Evolutionary conservation across 2,797 vertebrate genomes (phyloP), one percentile per base, ranked within the genome.

Genomic region (Argya squamiceps): DNA sequence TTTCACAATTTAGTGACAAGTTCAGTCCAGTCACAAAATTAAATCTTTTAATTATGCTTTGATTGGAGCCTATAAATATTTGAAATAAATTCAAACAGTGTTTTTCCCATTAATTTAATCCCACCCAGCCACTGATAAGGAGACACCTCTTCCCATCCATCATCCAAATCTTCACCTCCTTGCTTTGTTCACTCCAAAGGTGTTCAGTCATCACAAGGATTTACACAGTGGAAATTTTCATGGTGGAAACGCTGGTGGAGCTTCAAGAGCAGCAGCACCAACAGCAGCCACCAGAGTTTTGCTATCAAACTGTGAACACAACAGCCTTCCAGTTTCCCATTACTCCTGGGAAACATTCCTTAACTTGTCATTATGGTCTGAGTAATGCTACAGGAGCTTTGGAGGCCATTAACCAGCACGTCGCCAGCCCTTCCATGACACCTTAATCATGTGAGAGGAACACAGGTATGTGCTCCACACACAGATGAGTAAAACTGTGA

Each of bases 291-390:
- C 53, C 41, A 88, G 70, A 91, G 86, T 67, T 77, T 12, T 74
- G 46, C 83, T 52, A 65, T 58, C 69, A 67, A 86, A 53, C 77
- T 81, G 70, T 2, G 11, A 95, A 85, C 88, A 71, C 73, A 89
- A 43, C 79, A 89, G 70, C 74, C 80, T 44, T 62, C 73, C 91
- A 58, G 91, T 74, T 91, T 97, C 95, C 18, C 0, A 92, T 95
- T 96, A 88, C 95, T 84, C 94, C 87, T 96, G 91, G 93, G 97
- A 94, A 92, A 84, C 73, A 93, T 83, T 90, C 92, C 88, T 91
- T 60, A 55, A 81, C 60, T 93, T 95, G 81, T 89, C 92, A 91
- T 96, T 87, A 93, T 0, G 91, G 89, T 29, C 85, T 94, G 88
- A 96, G 91, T 95, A 96, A 96, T 59, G 82, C 88, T 24, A 93